Base-by-base conservation (phyloP, 2,113 vertebrate genomes). In the Corythornis madagascariensis region DNA sequence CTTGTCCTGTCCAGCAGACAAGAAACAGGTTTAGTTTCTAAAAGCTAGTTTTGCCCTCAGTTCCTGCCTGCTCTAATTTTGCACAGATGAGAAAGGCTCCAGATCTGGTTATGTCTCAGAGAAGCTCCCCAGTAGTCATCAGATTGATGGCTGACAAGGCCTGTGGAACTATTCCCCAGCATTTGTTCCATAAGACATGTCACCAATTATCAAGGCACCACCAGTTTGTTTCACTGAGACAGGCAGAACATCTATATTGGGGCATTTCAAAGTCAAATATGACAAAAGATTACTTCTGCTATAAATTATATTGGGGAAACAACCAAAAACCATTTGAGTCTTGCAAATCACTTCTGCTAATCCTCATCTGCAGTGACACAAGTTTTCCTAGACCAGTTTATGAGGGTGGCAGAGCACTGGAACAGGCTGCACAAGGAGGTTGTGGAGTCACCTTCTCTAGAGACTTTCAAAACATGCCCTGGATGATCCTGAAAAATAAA, bases 241-340 rank as follows among this genome's bases (percentile, higher is more conserved):
- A 20, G 11, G 28, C 24, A 66, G 22, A 33, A 19, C 0, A 1
- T 16, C 16, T 40, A 4, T 5, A 43, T 74, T 35, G 9, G 52
- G 25, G 31, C 24, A n/a, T 47, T 70, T 73, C 11, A 3, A 72
- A 75, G 26, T n/a, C 21, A 1, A 1, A 1, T 0, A 1, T 21
- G 57, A 81, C 10, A 25, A 57, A 90, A 64, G 29, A 45, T 47
- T 48, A 15, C 33, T 74, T 72, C 53, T 67, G 14, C 22, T 61
- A 53, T 7, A 72, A 48, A 64, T 29, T 43, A 50, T 22, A 43
- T 15, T 35, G n/a, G 26, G 8, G 13, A 70, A 78, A 71, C 22
- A 28, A 67, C 13, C 13, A 71, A 50, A 35, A 83, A 47, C 3
- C 7, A 22, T 33, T 26, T 19, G 24, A 82, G 40, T 25, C 53